Evolutionary conservation across 2,888 invertebrate species (phyloP).

Genomic region (Cylindroiulus punctatus): DNA sequence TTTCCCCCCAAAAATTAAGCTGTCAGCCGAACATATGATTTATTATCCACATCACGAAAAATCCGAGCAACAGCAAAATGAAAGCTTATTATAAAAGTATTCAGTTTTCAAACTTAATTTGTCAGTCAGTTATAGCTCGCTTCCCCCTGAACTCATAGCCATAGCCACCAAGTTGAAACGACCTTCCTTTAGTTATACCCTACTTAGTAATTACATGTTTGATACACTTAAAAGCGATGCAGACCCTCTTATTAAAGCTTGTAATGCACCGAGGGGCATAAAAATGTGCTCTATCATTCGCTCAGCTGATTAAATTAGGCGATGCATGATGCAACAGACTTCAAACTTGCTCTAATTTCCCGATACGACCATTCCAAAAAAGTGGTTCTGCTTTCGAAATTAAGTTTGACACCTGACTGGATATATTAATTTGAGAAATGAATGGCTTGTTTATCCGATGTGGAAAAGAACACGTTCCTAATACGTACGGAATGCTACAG

Average conservation of each 20-base stretch:
- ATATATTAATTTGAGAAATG: constrained; percentile 16
- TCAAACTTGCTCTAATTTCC: background rate
- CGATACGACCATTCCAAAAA: background rate
- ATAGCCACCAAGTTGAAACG: background rate
- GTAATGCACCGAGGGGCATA: background rate
- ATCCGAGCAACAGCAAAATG: constrained; percentile 7
- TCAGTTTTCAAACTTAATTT: constrained; percentile 23
- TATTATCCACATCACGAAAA: constrained; percentile 6
- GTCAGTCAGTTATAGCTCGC: background rate
- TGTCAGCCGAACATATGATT: constrained; percentile 20
- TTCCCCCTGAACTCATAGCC: background rate
- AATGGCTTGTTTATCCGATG: background rate
- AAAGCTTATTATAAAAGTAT: constrained; percentile 29
- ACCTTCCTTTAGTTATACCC: background rate
- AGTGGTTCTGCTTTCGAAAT: background rate
- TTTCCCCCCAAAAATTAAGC: background rate
- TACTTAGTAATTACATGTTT: constrained; percentile 6
- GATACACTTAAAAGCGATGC: background rate
- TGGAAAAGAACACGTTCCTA: background rate
- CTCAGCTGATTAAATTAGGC: constrained; percentile 1
- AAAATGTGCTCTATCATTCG: background rate
- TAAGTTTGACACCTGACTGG: constrained; percentile 25
- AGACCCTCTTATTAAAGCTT: background rate
- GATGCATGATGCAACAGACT: constrained; percentile 27
- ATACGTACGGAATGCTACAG: no score